Base-by-base conservation (phyloP, 2,888 invertebrate genomes). In the Tenthredo amoena region DNA sequence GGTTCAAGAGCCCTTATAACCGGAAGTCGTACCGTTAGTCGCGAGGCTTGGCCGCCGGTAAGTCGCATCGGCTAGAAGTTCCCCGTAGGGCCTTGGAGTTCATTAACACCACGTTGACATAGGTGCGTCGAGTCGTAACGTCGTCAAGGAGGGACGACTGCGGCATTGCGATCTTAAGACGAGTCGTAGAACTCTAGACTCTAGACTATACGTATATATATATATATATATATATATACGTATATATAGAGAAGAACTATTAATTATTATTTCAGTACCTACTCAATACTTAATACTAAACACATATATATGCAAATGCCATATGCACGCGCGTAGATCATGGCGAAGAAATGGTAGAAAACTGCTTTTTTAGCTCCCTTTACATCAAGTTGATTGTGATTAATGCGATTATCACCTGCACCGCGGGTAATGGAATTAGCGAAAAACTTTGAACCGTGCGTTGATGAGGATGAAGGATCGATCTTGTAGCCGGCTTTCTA, bases 81-180 rank as follows among this genome's bases (percentile, higher is more conserved):
- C 31, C 21, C 58, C 71, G 71, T 68, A 68, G 84, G 71, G 68
- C 71, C n/a, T 55, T 68, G 15, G 79, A 85, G 85, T 85, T 85
- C 85, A 85, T 85, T 85, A 85, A 85, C 85, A 85, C 77, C 65
- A 85, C 85, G 77, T 85, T 85, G 85, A 85, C 85, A 77, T 85
- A 85, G 79, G 85, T 85, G 85, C 85, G 85, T 85, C 85, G 37
- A 10, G 37, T 43, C 43, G 37, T 3, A 26, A 43, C 40, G 40
- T 47, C 26, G 47, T 26, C 26, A 34, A n/a, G 71, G 15, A 72
- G 34, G n/a, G n/a, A 18, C 37, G 7, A 5, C 12, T 37, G 18
- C 37, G 6, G n/a, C 71, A 40, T 72, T 72, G 71, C 37, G 62
- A 62, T 62, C 26, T 62, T 26, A 1, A 21, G 12, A 62, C 12